phyloP scores from a whole-genome alignment of 1,140 invertebrate species.

The Cyclargus thomasi region DNA sequence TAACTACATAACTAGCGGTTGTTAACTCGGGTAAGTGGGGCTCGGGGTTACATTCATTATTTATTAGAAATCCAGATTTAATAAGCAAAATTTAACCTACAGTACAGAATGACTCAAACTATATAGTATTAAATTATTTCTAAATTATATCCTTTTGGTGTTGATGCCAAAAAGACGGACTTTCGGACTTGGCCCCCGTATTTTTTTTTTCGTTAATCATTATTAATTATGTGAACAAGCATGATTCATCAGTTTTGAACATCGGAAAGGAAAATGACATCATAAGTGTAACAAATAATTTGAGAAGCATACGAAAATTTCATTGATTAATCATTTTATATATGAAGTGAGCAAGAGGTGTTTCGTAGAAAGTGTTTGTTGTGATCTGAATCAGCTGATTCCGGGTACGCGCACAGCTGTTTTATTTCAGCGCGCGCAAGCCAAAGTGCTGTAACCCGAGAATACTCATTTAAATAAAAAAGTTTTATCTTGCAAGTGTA shows the following conservation, averaged over 20 bases:
- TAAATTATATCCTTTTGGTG: background rate
- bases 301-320: background rate
- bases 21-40: constrained; percentile 25
- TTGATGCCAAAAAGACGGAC: background rate
- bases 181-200: background rate
- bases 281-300: constrained; percentile 3
- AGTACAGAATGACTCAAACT: background rate
- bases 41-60: constrained; percentile 15
- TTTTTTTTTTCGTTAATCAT: background rate
- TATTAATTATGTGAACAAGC: background rate
- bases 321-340: constrained; percentile 10
- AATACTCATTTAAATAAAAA: background rate
- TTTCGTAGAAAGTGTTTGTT: constrained; percentile 12
- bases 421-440: background rate
- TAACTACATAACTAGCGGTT: constrained; percentile 38
- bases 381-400: constrained; percentile 8
- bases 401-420: background rate
- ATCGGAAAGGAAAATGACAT: constrained; percentile 9
- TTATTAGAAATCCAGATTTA: background rate
- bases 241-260: background rate
- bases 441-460: background rate
- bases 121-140: too few relatives aligned
- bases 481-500: background rate
- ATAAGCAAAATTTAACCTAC: background rate
- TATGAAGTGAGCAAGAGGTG: background rate